These are phyloP conservation scores for Myiozetetes cayanensis DNA, from an alignment of 2,113 vertebrate species.

Conservation along the genomic window DNA sequence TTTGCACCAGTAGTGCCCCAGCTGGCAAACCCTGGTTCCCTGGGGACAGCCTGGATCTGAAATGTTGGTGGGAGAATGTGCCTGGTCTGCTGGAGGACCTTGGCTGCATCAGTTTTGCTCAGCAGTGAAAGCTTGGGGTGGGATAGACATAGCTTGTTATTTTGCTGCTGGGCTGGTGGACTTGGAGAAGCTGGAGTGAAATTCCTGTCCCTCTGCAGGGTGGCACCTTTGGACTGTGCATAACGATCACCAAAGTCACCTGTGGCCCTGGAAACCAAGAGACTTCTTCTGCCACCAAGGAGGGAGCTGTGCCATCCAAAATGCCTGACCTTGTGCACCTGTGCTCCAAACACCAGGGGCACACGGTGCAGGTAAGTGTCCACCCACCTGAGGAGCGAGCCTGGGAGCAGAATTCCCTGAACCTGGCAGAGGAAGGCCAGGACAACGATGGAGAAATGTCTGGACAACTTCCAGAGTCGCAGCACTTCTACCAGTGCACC, in stretches of 20 bases:
- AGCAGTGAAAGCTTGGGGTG: accelerated
- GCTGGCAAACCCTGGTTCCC: not conserved
- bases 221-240: not conserved
- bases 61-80: accelerated
- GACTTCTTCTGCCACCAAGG: not conserved
- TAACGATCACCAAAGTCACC: not conserved
- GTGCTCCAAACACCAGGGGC: accelerated
- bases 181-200: not conserved
- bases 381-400: not conserved
- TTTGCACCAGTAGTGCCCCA: not conserved
- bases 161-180: accelerated
- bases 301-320: not conserved
- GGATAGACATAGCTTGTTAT: accelerated
- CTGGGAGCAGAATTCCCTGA: too few species aligned
- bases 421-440: accelerated
- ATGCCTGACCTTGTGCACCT: accelerated
- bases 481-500: accelerated
- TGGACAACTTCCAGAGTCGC: not conserved
- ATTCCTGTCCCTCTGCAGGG: not conserved
- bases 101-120: not conserved
- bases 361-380: accelerated
- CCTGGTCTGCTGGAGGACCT: not conserved
- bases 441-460: not conserved
- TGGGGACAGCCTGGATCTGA: not conserved
- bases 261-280: not conserved